Evolutionary conservation across 2,797 vertebrate species (phyloP), one percentile per base, ranked within the genome.

Genomic region (Thaleichthys pacificus): DNA sequence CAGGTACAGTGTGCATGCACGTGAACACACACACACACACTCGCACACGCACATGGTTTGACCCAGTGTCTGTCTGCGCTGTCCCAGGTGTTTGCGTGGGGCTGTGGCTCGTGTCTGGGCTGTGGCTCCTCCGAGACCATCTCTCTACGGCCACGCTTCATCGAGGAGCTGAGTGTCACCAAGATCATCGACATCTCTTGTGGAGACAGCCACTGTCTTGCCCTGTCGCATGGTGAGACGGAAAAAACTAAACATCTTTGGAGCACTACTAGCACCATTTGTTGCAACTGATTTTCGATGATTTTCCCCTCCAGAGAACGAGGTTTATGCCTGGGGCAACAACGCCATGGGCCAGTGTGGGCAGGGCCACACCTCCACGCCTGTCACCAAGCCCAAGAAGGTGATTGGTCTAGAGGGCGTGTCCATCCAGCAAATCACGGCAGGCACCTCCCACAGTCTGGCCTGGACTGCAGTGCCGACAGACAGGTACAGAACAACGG

Each of bases 291-390:
- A 32, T 21, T 32, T 15, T 2, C n/a, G 8, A 5, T 5, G 64
- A 47, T 3, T 3, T 61, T 66, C 30, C 32, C 66, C 7, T 77
- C n/a, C 61, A 89, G 89, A 90, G 69, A 90, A 90, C 30, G 89
- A 90, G 75, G 89, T 90, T 54, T 90, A 88, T 56, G 88, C 89
- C 11, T 90, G 89, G 89, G 89, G 89, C 11, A 90, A 90, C 78
- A 90, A 90, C 30, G 87, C 89, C 77, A 90, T 90, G 89, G 89
- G 89, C 1, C 89, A 90, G 72, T 90, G 89, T 73, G 89, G 89
- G 9, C 89, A 89, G 73, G 87, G 89, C 3, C 89, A 90, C 75
- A 87, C 89, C 28, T 88, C 88, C 5, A 90, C 87, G 1, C 89
- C 88, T 9, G 79, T 90, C 70, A 86, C 88, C 75, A 89, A 89